A percentile compares a stretch with the other conserved stretches of the same genome.
Evolutionary conservation across 2,888 invertebrate genomes (phyloP).

Genomic region (Liopterus haemorrhoidalis): DNA sequence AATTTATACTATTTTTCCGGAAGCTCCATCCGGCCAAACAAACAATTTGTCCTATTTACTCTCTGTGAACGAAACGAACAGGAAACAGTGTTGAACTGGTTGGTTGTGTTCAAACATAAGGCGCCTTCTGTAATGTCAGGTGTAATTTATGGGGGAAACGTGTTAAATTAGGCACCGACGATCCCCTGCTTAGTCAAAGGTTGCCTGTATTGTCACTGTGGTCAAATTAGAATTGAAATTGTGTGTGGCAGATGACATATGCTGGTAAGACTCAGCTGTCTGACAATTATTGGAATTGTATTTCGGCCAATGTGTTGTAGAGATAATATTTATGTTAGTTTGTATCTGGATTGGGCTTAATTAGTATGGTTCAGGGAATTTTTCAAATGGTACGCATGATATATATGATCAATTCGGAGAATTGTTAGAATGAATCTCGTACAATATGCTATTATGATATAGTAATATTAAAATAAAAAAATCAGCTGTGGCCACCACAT

Average conservation of each 20-base stretch:
- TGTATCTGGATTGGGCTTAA: too few relatives aligned
- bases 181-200: slow-evolving; percentile 5
- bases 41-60: slow-evolving; percentile 9
- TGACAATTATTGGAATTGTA: slow-evolving; percentile 21
- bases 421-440: too few relatives aligned
- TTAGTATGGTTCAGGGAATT: too few relatives aligned
- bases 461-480: too few relatives aligned
- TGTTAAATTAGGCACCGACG: slow-evolving; percentile 17
- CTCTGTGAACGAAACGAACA: slow-evolving; percentile 1
- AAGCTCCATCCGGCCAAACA: not conserved
- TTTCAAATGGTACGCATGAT: too few relatives aligned
- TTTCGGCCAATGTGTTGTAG: too few relatives aligned
- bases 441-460: too few relatives aligned
- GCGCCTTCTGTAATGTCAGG: slow-evolving; percentile 15
- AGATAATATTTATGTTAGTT: too few relatives aligned
- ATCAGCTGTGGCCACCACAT: too few relatives aligned
- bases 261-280: slow-evolving; percentile 18
- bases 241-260: slow-evolving; percentile 14
- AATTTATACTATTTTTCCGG: not conserved
- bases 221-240: too few relatives aligned
- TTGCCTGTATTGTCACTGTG: slow-evolving; percentile 17
- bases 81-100: slow-evolving; percentile 11
- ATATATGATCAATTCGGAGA: too few relatives aligned
- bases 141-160: slow-evolving; percentile 23
- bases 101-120: slow-evolving; percentile 11